Percentiles rank a stretch among this genome's conserved stretches.
phyloP scores from a whole-genome alignment of 2,113 vertebrate genomes.

The Cyphomyrus discorhynchus region DNA sequence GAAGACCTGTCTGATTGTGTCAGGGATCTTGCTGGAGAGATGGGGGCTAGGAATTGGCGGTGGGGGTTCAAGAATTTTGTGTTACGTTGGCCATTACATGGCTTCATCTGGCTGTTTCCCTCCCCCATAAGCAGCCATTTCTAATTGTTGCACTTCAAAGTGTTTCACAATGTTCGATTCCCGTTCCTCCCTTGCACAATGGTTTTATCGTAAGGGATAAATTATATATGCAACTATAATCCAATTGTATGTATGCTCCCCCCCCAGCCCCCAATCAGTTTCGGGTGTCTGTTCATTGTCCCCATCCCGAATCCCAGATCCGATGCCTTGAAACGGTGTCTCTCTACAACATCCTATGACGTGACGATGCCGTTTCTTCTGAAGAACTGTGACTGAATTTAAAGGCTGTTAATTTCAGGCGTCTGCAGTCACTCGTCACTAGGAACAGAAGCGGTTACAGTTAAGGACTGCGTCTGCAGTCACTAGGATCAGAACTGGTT shows the following conservation, averaged over 20 bases:
- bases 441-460: no score
- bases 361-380: conserved; percentile 30
- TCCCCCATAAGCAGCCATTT: conserved; percentile 22
- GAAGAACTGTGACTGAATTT: conserved; percentile 32
- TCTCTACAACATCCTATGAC: conserved; percentile 43
- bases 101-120: conserved; percentile 23
- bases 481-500: no score
- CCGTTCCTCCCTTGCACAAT: conserved; percentile 37
- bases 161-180: conserved; percentile 22
- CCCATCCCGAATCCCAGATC: conserved; percentile 30
- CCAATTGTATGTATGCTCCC: conserved; percentile 33
- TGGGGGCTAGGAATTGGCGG: conserved; percentile 19
- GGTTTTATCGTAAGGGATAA: conserved; percentile 43
- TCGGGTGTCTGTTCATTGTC: conserved; percentile 24
- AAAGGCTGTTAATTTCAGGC: conserved; percentile 20
- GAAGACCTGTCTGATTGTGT: conserved; percentile 16
- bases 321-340: conserved; percentile 48
- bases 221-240: conserved; percentile 63
- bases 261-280: conserved; percentile 8
- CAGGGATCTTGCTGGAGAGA: conserved; percentile 31
- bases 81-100: conserved; percentile 44
- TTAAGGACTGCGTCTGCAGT: not conserved
- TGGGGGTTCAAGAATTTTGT: conserved; percentile 5
- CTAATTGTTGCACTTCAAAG: conserved; percentile 1
- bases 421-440: not conserved